Base-by-base conservation (phyloP, 2,113 vertebrate genomes). In the Takifugu bimaculatus region DNA sequence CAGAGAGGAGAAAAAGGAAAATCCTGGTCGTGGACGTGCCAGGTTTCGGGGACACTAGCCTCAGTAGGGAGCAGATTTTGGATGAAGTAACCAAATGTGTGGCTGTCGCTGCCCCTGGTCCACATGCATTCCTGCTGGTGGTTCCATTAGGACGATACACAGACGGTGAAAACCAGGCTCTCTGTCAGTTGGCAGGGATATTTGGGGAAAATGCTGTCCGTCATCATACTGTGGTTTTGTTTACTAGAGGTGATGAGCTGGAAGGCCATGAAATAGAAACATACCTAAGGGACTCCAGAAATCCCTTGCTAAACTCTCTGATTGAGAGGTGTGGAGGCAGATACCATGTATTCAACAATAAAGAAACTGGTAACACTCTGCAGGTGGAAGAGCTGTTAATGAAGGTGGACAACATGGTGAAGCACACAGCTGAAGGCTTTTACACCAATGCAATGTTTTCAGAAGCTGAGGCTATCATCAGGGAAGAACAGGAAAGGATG, bases 31-130 rank as follows among this genome's bases (percentile, higher is more conserved):
- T 91, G 13, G 91, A 92, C 73, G 86, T 89, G 85, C 91, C 91
- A 0, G 91, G 91, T 2, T 91, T 92, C n/a, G 88, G 89, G n/a
- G 91, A 92, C 86, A 91, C 91, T 14, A 75, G 64, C 1, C 72
- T 87, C 32, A 74, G 68, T 6, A 0, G 27, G 12, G 83, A 82
- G 51, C 66, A 88, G 72, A 68, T 86, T 45, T 61, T 85, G 4
- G 27, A 57, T 11, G 89, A 91, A 57, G 77, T 91, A 0, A 85
- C 89, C 3, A 89, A 83, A 39, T 92, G 91, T 45, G 83, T 92
- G 50, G 51, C 68, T 9, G 78, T 89, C 14, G 85, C 74, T 0
- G 71, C 88, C 0, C 89, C 91, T 0, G 91, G 91, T 1, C 91
- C 89, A 0, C 91, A 92, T 2, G 89, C 87, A 2, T 92, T 92